phyloP scores from a whole-genome alignment of 2,888 invertebrate species.

The Horisme vitalbata region DNA sequence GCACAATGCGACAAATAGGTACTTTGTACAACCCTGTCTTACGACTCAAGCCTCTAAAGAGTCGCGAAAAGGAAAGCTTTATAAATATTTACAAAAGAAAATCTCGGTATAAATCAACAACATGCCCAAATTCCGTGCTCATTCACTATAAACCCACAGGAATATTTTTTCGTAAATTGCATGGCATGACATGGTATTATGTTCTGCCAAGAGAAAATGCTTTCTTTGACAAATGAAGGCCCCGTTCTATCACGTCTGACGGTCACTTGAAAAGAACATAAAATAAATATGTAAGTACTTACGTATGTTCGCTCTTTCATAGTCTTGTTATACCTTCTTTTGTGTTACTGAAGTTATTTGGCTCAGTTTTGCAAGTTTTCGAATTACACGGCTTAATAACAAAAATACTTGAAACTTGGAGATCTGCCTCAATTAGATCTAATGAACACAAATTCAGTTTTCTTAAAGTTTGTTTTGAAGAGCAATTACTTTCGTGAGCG shows the following conservation, averaged over 20 bases:
- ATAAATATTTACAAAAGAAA: conserved; percentile 9
- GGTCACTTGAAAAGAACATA: conserved; percentile 16
- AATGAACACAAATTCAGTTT: conserved; percentile 12
- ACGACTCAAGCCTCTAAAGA: neutral
- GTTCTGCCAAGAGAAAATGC: conserved; percentile 15
- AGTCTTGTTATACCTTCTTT: neutral
- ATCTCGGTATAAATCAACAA: conserved; percentile 8
- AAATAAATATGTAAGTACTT: neutral
- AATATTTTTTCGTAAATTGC: conserved; percentile 21
- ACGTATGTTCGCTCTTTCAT: neutral
- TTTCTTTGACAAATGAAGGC: conserved; percentile 26
- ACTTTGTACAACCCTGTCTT: neutral
- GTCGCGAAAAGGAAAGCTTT: neutral
- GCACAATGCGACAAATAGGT: neutral
- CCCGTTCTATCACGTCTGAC: conserved; percentile 8
- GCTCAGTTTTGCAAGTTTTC: neutral
- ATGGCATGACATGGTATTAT: conserved; percentile 24
- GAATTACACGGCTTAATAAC: neutral
- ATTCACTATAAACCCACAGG: conserved; percentile 14
- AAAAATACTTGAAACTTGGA: neutral
- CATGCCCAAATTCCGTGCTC: conserved; percentile 2
- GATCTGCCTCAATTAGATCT: conserved; percentile 2
- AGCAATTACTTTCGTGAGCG: conserved; percentile 4
- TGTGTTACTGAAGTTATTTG: neutral
- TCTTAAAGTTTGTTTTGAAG: conserved; percentile 10